phyloP scores from a whole-genome alignment of 2,888 invertebrate species.

The Seira musarum region DNA sequence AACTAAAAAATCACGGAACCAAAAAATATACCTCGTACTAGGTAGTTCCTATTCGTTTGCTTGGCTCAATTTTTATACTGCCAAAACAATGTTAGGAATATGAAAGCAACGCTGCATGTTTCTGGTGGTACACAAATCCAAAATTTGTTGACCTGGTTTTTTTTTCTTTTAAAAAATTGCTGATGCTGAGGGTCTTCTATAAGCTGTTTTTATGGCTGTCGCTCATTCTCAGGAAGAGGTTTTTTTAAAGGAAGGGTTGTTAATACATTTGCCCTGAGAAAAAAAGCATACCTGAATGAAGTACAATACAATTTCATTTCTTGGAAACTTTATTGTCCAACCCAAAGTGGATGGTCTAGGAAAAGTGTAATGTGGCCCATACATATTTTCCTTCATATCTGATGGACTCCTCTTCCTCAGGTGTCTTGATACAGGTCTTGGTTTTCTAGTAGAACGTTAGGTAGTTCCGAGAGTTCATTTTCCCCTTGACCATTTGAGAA shows the following conservation, averaged over 20 bases:
- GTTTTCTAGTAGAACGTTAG: no score
- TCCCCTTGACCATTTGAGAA: not conserved
- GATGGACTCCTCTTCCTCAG: not conserved
- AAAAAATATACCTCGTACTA: not conserved
- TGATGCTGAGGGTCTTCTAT: not conserved
- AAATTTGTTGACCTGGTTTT: slow-evolving; percentile 51
- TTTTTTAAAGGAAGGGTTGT: not conserved
- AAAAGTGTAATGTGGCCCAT: not conserved
- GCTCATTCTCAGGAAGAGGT: not conserved
- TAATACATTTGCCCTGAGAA: not conserved
- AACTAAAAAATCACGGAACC: not conserved
- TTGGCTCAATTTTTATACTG: not conserved
- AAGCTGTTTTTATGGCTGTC: not conserved
- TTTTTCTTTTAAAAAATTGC: slow-evolving; percentile 19
- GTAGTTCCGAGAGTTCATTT: not conserved
- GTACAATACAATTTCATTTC: not conserved
- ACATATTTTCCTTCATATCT: not conserved
- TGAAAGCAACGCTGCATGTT: not conserved
- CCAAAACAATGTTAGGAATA: no score
- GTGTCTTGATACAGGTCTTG: not conserved
- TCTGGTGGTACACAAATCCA: not conserved
- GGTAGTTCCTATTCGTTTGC: not conserved
- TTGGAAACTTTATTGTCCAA: not conserved
- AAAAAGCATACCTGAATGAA: not conserved
- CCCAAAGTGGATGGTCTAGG: not conserved